Evolutionary conservation across 2,113 vertebrate genomes (phyloP).

Genomic region (Tupaia chinensis): DNA sequence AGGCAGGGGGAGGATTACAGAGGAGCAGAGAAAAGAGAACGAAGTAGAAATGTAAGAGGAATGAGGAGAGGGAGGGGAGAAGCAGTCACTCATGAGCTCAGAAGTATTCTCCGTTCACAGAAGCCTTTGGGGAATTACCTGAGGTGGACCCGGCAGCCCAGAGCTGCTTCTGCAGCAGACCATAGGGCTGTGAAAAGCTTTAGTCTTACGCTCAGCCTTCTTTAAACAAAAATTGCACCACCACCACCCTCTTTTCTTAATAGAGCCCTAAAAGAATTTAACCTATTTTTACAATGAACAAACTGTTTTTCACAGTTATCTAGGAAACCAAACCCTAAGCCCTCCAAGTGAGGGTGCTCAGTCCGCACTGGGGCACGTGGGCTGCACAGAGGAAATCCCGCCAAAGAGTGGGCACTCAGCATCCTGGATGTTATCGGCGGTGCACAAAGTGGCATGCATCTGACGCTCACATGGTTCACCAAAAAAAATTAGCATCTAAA

Average conservation of each 20-base stretch:
- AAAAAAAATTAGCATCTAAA: not conserved
- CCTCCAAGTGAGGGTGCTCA: accelerated
- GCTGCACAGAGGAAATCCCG: not conserved
- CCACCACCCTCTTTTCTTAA: not conserved
- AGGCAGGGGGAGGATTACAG: not conserved
- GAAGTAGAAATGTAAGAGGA: not conserved
- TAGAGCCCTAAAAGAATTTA: not conserved
- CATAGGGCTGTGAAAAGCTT: not conserved
- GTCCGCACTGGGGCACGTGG: too few species aligned
- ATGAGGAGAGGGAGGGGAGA: not conserved
- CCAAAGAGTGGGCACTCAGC: not conserved
- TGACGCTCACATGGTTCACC: not conserved
- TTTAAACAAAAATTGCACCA: not conserved
- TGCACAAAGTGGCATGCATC: not conserved
- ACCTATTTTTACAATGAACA: not conserved
- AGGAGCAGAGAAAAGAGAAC: not conserved
- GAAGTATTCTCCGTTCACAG: not conserved
- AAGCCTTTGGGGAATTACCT: not conserved
- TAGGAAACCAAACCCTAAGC: not conserved
- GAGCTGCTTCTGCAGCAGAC: not conserved
- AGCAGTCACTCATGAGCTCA: not conserved
- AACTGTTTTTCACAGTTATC: not conserved
- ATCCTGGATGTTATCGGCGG: not conserved
- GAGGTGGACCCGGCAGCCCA: not conserved
- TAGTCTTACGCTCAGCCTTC: not conserved